These are phyloP conservation scores for Limnephilus rhombicus DNA, from an alignment of 2,888 invertebrate species.

Conservation along the genomic window DNA sequence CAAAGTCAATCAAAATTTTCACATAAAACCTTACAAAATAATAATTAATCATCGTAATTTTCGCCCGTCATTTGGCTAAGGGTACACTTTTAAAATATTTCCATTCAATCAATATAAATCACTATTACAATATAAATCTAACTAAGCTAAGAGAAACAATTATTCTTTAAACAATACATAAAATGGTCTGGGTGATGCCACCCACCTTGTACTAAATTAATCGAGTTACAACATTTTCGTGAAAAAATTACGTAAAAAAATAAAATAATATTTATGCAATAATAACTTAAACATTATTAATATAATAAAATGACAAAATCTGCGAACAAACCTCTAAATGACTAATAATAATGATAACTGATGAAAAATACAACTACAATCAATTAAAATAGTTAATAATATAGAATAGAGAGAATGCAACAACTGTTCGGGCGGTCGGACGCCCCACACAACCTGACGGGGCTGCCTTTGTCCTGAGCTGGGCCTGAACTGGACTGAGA, in stretches of 20 bases:
- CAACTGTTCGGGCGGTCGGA: slow-evolving; percentile 37
- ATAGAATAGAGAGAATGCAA: slow-evolving; percentile 45
- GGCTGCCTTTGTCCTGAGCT: slow-evolving; percentile 4
- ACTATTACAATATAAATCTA: slow-evolving; percentile 64
- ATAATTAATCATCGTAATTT: slow-evolving; percentile 68
- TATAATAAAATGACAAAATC: slow-evolving; percentile 60
- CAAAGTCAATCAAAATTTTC: slow-evolving; percentile 71
- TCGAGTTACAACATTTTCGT: slow-evolving; percentile 62
- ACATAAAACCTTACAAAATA: slow-evolving; percentile 74
- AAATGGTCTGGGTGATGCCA: slow-evolving; percentile 15
- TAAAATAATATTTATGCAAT: slow-evolving; percentile 65
- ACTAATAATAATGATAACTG: slow-evolving; percentile 54
- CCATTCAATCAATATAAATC: slow-evolving; percentile 58
- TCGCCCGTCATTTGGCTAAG: slow-evolving; percentile 63
- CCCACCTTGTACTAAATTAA: slow-evolving; percentile 59
- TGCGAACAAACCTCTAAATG: slow-evolving; percentile 53
- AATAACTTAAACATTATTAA: slow-evolving; percentile 58
- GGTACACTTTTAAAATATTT: slow-evolving; percentile 61
- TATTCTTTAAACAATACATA: slow-evolving; percentile 28
- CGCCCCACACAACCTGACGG: slow-evolving; percentile 53
- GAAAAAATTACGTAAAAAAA: slow-evolving; percentile 66
- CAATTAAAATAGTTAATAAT: slow-evolving; percentile 50
- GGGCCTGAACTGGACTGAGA: background rate
- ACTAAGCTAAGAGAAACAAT: slow-evolving; percentile 63
- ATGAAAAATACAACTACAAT: slow-evolving; percentile 52